phyloP scores from a whole-genome alignment of 2,888 invertebrate genomes.

The Pinctada fucata region DNA sequence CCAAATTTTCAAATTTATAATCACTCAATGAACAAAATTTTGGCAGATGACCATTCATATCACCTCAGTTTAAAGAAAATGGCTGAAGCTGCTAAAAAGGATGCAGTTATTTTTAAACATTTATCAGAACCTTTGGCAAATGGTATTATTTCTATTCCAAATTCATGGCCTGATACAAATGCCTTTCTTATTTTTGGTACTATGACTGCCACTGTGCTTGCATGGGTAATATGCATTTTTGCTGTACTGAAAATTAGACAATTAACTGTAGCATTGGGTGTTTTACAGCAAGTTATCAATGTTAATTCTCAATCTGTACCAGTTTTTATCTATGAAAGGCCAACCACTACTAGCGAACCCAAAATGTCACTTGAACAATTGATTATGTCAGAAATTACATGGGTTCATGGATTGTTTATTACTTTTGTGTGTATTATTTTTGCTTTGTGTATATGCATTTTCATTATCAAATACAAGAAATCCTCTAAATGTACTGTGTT shows the following conservation, averaged over 20 bases:
- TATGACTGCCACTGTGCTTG: slow-evolving; percentile 3
- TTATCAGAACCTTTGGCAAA: slow-evolving; percentile 33
- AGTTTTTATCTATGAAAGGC: neutral
- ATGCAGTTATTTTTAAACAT: slow-evolving; percentile 32
- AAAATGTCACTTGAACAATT: neutral
- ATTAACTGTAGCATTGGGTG: slow-evolving; percentile 2
- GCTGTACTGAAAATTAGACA: neutral
- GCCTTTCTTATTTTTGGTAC: slow-evolving; percentile 10
- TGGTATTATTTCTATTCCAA: slow-evolving; percentile 14
- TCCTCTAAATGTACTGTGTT: neutral
- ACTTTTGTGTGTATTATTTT: neutral
- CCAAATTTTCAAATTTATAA: slow-evolving; percentile 24
- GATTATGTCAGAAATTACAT: neutral
- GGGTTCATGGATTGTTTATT: neutral
- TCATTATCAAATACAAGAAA: neutral
- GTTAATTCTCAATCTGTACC: neutral
- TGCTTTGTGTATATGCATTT: neutral
- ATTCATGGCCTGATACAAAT: slow-evolving; percentile 22
- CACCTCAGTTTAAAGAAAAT: slow-evolving; percentile 43
- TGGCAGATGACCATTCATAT: slow-evolving; percentile 23
- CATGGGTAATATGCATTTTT: slow-evolving; percentile 9
- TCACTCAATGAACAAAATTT: slow-evolving; percentile 13
- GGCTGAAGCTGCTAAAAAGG: slow-evolving; percentile 36
- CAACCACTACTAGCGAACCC: neutral
- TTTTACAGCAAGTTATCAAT: slow-evolving; percentile 15